A percentile compares a stretch with the other conserved stretches of the same genome.
phyloP scores from a whole-genome alignment of 2,888 invertebrate genomes.

The Actias luna region DNA sequence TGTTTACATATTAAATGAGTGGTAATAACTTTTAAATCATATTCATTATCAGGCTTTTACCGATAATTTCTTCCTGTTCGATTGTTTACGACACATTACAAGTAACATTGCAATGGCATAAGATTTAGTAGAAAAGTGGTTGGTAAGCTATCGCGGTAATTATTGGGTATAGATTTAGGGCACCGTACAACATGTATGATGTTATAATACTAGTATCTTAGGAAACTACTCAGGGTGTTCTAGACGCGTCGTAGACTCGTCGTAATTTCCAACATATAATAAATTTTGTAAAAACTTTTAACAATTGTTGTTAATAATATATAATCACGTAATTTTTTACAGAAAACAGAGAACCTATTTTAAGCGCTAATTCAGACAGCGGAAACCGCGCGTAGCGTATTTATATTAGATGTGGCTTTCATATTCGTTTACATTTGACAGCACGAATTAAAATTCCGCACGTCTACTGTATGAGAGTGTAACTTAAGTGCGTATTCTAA shows the following conservation, averaged over 20 bases:
- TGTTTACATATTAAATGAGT: background rate
- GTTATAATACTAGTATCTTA: background rate
- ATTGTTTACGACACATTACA: background rate
- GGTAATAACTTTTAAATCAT: no score
- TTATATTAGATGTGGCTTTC: conserved; percentile 2
- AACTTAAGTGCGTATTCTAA: background rate
- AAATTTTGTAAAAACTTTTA: background rate
- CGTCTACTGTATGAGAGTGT: background rate
- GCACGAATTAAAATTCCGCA: background rate
- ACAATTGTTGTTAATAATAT: background rate
- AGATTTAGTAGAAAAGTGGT: background rate
- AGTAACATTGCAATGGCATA: background rate
- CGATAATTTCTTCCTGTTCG: background rate
- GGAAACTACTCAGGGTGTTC: background rate
- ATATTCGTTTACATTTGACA: conserved; percentile 4
- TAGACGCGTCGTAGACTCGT: background rate
- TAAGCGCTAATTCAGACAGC: conserved; percentile 2
- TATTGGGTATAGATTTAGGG: background rate
- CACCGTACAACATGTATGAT: background rate
- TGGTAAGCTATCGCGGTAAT: background rate
- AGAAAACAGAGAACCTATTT: background rate
- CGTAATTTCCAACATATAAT: background rate
- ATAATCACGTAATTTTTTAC: background rate
- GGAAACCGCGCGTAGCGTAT: background rate
- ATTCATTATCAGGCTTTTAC: background rate